Evolutionary conservation across 2,888 invertebrate species (phyloP).

Genomic region (Dioctria linearis): DNA sequence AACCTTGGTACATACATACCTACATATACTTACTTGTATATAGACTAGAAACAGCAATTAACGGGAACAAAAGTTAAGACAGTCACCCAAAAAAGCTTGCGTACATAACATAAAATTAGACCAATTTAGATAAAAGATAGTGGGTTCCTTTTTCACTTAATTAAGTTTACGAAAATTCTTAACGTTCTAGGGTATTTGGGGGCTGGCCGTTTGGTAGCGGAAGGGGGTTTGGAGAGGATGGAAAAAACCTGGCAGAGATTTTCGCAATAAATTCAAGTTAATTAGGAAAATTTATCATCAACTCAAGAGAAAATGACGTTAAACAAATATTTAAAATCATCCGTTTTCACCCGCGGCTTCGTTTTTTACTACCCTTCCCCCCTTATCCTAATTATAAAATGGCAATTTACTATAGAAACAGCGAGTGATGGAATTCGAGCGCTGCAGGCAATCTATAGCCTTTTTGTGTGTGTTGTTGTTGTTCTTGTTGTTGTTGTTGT

Average conservation of each 20-base stretch:
- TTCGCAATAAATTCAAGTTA: conserved; percentile 55
- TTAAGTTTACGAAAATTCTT: conserved; percentile 18
- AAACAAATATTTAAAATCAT: conserved; percentile 24
- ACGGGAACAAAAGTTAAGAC: too few species aligned
- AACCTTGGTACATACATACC: too few species aligned
- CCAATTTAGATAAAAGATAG: neutral
- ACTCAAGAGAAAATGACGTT: conserved; percentile 33
- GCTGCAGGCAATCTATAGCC: too few species aligned
- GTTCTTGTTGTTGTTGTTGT: too few species aligned
- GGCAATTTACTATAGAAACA: conserved; percentile 17
- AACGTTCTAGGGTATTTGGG: neutral
- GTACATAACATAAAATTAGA: neutral
- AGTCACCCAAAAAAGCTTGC: neutral
- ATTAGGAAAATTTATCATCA: conserved; percentile 57
- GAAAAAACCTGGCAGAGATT: neutral
- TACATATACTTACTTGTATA: too few species aligned
- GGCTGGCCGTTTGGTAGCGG: too few species aligned
- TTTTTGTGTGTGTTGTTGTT: too few species aligned
- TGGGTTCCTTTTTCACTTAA: conserved; percentile 29
- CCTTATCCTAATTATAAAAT: conserved; percentile 41
- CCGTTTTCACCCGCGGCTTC: neutral
- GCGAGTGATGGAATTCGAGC: neutral
- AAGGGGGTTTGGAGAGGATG: too few species aligned
- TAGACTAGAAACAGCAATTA: too few species aligned
- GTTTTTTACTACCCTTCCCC: neutral